Evolutionary conservation across 2,888 invertebrate species (phyloP).

Genomic region (Lapara coniferarum): DNA sequence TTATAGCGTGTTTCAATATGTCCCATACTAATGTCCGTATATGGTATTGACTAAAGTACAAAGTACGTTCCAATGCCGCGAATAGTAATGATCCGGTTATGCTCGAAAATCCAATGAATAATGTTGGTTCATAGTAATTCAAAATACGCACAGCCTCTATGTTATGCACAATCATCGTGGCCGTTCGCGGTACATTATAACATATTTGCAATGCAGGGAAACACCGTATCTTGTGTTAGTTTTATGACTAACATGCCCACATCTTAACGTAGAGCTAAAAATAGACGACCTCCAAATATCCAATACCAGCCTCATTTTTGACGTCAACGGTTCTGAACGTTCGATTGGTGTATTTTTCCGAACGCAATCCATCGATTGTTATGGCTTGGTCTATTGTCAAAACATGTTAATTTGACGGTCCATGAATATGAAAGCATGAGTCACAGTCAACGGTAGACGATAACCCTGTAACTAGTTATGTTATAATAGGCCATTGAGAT

Average conservation of each 20-base stretch:
- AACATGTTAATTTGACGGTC: constrained; percentile 26
- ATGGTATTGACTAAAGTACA: not conserved
- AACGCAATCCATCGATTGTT: constrained; percentile 13
- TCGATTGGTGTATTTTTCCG: constrained; percentile 16
- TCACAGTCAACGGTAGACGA: constrained; percentile 5
- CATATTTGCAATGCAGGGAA: constrained; percentile 44
- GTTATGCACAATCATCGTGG: constrained; percentile 37
- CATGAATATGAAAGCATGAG: constrained; percentile 15
- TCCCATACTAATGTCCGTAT: not conserved
- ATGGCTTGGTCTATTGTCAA: constrained; percentile 5
- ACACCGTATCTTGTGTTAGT: constrained; percentile 41
- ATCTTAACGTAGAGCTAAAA: constrained; percentile 33
- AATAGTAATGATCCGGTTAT: not conserved
- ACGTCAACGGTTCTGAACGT: constrained; percentile 46
- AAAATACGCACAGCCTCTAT: constrained; percentile 21
- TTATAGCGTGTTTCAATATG: not conserved
- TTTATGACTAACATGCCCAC: constrained; percentile 46
- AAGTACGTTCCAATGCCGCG: not conserved
- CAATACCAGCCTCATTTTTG: constrained; percentile 49
- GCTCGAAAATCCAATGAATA: constrained; percentile 9
- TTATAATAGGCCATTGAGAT: constrained; percentile 61
- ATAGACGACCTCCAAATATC: constrained; percentile 48
- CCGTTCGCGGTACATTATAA: constrained; percentile 27
- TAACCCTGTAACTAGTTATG: constrained; percentile 48
- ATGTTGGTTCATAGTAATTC: constrained; percentile 25